Evolutionary conservation across 2,888 invertebrate species (phyloP).

Genomic region (Acleris laterana): DNA sequence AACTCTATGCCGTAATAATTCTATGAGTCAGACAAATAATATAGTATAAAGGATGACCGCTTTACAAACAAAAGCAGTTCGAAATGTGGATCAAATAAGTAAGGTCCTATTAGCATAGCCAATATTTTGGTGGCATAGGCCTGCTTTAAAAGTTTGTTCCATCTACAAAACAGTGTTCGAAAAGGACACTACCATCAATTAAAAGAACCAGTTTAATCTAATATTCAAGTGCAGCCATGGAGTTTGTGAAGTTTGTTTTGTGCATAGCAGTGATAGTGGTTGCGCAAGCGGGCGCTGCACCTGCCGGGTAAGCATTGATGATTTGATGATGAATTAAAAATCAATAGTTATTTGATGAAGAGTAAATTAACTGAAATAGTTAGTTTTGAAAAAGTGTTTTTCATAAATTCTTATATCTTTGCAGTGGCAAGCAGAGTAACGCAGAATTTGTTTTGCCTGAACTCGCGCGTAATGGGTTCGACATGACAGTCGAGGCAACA

Average conservation of each 20-base stretch:
- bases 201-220: constrained; percentile 12
- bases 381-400: too few relatives aligned
- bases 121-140: constrained; percentile 27
- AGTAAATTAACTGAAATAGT: too few relatives aligned
- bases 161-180: not conserved
- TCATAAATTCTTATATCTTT: not conserved
- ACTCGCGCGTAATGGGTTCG: constrained; percentile 19
- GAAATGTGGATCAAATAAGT: constrained; percentile 26
- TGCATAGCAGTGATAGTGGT: constrained; percentile 20
- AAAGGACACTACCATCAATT: constrained; percentile 6
- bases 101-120: constrained; percentile 34
- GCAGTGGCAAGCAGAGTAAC: not conserved
- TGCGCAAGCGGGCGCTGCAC: constrained; percentile 14
- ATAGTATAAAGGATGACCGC: constrained; percentile 20
- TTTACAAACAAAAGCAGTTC: constrained; percentile 18
- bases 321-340: not conserved
- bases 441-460: constrained; percentile 29
- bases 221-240: constrained; percentile 18
- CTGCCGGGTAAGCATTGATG: not conserved
- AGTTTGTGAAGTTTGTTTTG: constrained; percentile 17
- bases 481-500: constrained; percentile 10
- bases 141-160: constrained; percentile 21
- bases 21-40: constrained; percentile 21
- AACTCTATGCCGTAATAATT: too few relatives aligned
- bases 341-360: not conserved